Percentiles rank a stretch among this genome's conserved stretches.
Evolutionary conservation across 2,888 invertebrate species (phyloP).

Genomic region (Dromius quadrimaculatus): DNA sequence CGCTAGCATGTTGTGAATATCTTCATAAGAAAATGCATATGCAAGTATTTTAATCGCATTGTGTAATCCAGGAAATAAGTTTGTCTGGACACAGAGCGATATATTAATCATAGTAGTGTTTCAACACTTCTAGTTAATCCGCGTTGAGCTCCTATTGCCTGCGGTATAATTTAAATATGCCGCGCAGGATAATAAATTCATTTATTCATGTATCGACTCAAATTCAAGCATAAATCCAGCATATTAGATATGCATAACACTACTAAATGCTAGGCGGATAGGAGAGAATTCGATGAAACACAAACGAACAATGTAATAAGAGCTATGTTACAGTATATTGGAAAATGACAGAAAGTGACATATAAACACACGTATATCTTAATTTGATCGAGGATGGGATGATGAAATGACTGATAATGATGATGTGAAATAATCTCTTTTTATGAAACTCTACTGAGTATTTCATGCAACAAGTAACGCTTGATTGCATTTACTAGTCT

Average conservation of each 20-base stretch:
- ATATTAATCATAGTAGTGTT: constrained; percentile 40
- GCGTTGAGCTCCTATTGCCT: background rate
- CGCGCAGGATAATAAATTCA: constrained; percentile 47
- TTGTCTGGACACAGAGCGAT: constrained; percentile 9
- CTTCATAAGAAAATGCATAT: constrained; percentile 28
- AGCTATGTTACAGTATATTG: too few relatives aligned
- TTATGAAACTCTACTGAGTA: too few relatives aligned
- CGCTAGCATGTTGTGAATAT: background rate
- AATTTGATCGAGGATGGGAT: too few relatives aligned
- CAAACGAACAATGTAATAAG: too few relatives aligned
- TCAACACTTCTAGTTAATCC: constrained; percentile 37
- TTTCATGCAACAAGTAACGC: too few relatives aligned
- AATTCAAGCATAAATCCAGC: constrained; percentile 39
- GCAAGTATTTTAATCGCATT: constrained; percentile 4
- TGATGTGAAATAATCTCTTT: too few relatives aligned
- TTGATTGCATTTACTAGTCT: too few relatives aligned
- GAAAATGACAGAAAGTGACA: background rate
- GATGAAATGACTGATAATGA: too few relatives aligned
- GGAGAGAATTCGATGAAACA: background rate
- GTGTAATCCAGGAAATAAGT: constrained; percentile 15
- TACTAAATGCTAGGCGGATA: constrained; percentile 9
- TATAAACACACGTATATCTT: too few relatives aligned
- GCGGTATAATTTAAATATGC: constrained; percentile 31
- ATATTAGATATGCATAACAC: constrained; percentile 43
- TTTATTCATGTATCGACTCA: constrained; percentile 47